Evolutionary conservation across 2,113 vertebrate species (phyloP).

Genomic region (Tricholaema leucomelas): DNA sequence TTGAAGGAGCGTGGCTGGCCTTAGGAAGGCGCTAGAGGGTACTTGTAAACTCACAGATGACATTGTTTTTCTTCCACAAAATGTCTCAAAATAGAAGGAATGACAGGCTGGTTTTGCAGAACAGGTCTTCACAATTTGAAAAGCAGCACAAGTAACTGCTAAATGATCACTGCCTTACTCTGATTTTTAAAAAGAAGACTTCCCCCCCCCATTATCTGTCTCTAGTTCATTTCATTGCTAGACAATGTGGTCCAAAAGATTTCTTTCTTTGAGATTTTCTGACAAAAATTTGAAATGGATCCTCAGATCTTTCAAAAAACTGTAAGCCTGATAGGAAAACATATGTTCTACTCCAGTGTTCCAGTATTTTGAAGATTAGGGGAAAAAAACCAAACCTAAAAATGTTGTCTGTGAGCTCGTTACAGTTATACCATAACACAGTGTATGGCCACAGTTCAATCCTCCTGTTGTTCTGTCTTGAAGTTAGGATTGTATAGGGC

Average conservation of each 20-base stretch:
- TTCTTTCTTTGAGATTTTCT: constrained; percentile 13
- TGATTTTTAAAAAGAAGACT: neutral
- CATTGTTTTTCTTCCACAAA: neutral
- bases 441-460: neutral
- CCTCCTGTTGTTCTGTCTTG: neutral
- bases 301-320: neutral
- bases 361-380: neutral
- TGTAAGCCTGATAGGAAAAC: neutral
- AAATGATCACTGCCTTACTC: neutral
- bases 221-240: neutral
- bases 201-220: neutral
- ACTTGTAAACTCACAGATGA: neutral
- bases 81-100: neutral
- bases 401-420: neutral
- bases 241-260: neutral
- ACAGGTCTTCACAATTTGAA: neutral
- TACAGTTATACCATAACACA: neutral
- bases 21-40: neutral
- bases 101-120: neutral
- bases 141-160: neutral
- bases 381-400: neutral
- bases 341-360: neutral
- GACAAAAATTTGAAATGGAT: neutral
- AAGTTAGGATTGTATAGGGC: neutral
- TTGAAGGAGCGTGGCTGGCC: neutral